Base-by-base conservation (phyloP, 2,888 invertebrate genomes). In the Nomada flava region DNA sequence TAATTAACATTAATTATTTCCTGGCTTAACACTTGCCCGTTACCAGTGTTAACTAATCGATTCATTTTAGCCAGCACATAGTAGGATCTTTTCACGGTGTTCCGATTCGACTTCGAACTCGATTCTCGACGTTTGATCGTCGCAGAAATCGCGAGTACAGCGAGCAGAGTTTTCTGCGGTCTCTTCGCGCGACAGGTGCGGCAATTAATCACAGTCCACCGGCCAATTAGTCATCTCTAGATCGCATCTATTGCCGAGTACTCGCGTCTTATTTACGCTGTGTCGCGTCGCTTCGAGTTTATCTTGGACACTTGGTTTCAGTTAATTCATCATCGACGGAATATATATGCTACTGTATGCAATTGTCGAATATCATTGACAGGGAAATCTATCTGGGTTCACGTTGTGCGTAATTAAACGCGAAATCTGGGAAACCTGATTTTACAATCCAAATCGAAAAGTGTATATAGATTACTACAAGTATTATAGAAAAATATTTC, bases 121-220 rank as follows among this genome's bases (percentile, higher is more conserved):
- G 36, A 36, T 53, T 18, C 2, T 1, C 47, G 23, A 47, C 26
- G 44, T 44, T 59, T 2, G 44, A 44, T 4, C 15, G 20, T 15
- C 57, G 23, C 26, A 50, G 44, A 4, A 73, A 23, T 50, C 20
- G 57, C 47, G 13, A 20, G 5, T 18, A 23, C 2, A 23, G 15
- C 18, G 44, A 62, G 29, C 55, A 11, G 10, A 42, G 50, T 50
- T 42, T n/a, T 26, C n/a, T 4, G 55, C 7, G 13, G 29, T 26
- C 59, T 76, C 29, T 55, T 73, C 7, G 57, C 55, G 57, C 73
- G 80, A 64, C 84, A 59, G 69, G 71, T 79, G 74, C 65, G 20
- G 65, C 71, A 71, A 86, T 86, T 87, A 85, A 86, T 86, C 87
- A 87, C 72, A 10, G 63, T 59, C 44, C 52, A 42, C 52, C 20